phyloP scores from a whole-genome alignment of 2,888 invertebrate species.

The Protodeltote pygarga region DNA sequence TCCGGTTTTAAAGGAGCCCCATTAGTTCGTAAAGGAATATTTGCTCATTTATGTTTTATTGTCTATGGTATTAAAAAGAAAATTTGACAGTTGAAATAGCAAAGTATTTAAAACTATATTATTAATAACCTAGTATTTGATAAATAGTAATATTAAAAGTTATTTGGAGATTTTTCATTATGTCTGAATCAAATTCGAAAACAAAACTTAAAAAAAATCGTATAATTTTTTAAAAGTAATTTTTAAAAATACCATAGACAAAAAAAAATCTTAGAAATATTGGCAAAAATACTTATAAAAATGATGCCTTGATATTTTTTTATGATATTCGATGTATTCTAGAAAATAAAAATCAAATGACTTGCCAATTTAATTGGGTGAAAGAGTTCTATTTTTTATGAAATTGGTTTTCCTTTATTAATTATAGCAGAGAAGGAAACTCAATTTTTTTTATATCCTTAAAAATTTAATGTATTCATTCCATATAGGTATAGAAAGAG shows the following conservation, averaged over 20 bases:
- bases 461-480: no score
- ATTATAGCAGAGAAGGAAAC: no score
- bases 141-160: no score
- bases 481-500: no score
- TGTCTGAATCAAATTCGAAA: no score
- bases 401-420: no score
- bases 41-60: constrained; percentile 54
- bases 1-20: constrained; percentile 49
- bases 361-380: constrained; percentile 34
- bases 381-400: no score
- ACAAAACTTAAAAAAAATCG: no score
- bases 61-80: constrained; percentile 17
- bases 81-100: neutral
- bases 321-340: constrained; percentile 2
- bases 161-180: no score
- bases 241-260: neutral
- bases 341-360: neutral
- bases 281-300: constrained; percentile 38
- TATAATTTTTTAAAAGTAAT: no score
- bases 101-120: neutral
- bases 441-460: no score
- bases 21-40: constrained; percentile 50
- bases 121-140: neutral
- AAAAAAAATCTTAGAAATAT: constrained; percentile 21
- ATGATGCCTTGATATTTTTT: constrained; percentile 31